Base-by-base conservation (phyloP, 2,113 vertebrate genomes). In the Corydoras sp. region DNA sequence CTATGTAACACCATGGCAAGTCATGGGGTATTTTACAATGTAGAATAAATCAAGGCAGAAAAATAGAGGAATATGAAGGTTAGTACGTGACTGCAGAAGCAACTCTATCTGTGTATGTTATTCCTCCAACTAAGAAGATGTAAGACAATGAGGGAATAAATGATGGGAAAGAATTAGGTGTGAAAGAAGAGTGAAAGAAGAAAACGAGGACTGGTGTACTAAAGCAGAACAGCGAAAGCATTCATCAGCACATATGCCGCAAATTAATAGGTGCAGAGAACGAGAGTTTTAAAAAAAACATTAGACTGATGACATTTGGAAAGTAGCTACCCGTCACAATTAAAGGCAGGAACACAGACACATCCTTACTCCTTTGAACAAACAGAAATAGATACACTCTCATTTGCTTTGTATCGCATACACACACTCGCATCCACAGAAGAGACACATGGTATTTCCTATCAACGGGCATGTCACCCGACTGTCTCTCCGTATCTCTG, bases 321-420 rank as follows among this genome's bases (percentile, higher is more conserved):
- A 74, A 68, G 30, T 50, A 2, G 65, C 48, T 74, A 68, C 65
- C 72, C 56, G 65, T 74, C 65, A 61, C 72, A 60, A 68, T 68
- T 68, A 58, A 74, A 74, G 60, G 54, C 58, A 74, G 65, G 49
- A 68, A 65, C 10, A 53, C 3, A 69, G 56, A 78, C 58, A 62
- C 15, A 70, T 30, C n/a, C 32, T 51, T 61, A n/a, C 72, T 62
- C 75, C 82, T 82, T 78, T n/a, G 61, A 81, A 81, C 81, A 13
- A 53, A 73, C 48, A 10, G 48, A 60, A 54, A 55, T 59, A 76
- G 60, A 73, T n/a, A 84, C 80, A 69, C 67, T 49, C 80, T 74
- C 58, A 15, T 74, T 74, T 56, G 65, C 58, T 12, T 43, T n/a
- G 31, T 59, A 15, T 68, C 68, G 43, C 67, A 79, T 73, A 12